Percentiles rank a stretch among this genome's conserved stretches.
phyloP scores from a whole-genome alignment of 2,113 vertebrate genomes.

The Pomatostomus ruficeps region DNA sequence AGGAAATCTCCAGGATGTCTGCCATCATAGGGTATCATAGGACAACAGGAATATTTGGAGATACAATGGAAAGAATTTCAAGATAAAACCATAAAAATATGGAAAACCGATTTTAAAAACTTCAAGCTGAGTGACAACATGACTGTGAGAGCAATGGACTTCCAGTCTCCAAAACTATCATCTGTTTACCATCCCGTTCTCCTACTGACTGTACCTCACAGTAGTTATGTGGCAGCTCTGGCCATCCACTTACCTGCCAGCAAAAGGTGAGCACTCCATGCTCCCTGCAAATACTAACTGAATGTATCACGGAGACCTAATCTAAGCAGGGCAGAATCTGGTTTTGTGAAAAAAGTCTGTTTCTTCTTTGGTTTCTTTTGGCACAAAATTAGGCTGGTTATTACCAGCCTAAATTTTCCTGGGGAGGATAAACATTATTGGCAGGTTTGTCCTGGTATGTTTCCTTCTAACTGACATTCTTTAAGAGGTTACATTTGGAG shows the following conservation, averaged over 20 bases:
- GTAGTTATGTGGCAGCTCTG: neutral
- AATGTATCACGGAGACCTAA: neutral
- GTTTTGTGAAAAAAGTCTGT: neutral
- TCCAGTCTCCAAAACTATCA: neutral
- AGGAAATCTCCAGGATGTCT: neutral
- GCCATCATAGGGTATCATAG: neutral
- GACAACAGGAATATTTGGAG: neutral
- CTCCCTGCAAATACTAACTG: no score
- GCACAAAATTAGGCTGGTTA: neutral
- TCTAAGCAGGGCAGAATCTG: neutral
- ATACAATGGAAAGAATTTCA: neutral
- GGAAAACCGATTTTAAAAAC: neutral
- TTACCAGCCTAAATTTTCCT: neutral
- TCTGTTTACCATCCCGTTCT: neutral
- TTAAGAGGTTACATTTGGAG: neutral
- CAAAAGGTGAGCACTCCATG: rapidly evolving
- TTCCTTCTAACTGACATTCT: neutral
- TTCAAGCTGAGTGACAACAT: neutral
- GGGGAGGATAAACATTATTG: neutral
- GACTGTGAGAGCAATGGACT: neutral
- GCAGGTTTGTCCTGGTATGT: neutral
- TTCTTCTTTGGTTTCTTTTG: neutral
- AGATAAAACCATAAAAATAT: neutral
- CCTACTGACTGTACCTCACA: neutral
- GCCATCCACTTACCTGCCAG: neutral